Percentiles rank a stretch among this genome's conserved stretches.
Conservation (phyloP, 1,140 invertebrate genomes). For the Hetaerina americana region DNA sequence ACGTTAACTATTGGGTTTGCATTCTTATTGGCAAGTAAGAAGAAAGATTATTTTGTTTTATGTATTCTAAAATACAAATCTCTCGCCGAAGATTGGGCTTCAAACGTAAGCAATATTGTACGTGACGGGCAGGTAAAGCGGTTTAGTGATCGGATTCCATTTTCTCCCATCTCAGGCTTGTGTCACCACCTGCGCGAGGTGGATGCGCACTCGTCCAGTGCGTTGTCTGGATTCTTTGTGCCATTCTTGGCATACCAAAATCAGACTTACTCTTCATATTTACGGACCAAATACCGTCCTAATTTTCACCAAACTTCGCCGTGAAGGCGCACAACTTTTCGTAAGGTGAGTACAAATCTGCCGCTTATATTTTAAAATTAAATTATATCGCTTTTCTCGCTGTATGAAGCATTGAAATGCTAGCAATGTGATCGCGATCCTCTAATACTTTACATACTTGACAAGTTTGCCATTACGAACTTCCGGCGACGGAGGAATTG, state of each 20-base stretch:
- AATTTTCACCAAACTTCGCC: slow-evolving; percentile 18
- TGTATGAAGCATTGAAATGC: slow-evolving; percentile 48
- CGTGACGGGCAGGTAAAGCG: slow-evolving; percentile 1
- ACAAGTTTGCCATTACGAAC: slow-evolving; percentile 46
- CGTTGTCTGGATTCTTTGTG: slow-evolving; percentile 87
- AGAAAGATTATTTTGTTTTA: no score
- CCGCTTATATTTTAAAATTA: slow-evolving; percentile 16
- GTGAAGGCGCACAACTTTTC: slow-evolving; percentile 18
- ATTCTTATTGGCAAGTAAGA: no score
- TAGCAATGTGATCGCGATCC: slow-evolving; percentile 57
- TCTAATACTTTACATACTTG: slow-evolving; percentile 69
- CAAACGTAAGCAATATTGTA: slow-evolving; percentile 5
- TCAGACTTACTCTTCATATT: slow-evolving; percentile 66
- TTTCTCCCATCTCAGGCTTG: slow-evolving; percentile 48
- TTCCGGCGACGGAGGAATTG: slow-evolving; percentile 32
- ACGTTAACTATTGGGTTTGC: no score
- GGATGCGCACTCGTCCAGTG: slow-evolving; percentile 67
- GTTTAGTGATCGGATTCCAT: slow-evolving; percentile 10
- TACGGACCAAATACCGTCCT: slow-evolving; percentile 53
- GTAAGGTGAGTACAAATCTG: slow-evolving; percentile 46
- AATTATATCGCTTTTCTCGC: slow-evolving; percentile 12
- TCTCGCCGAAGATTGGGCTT: background rate
- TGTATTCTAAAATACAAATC: no score
- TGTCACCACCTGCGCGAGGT: slow-evolving; percentile 60
- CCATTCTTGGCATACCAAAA: slow-evolving; percentile 87